Evolutionary conservation across 2,888 invertebrate species (phyloP).

Genomic region (Meloe dianella): DNA sequence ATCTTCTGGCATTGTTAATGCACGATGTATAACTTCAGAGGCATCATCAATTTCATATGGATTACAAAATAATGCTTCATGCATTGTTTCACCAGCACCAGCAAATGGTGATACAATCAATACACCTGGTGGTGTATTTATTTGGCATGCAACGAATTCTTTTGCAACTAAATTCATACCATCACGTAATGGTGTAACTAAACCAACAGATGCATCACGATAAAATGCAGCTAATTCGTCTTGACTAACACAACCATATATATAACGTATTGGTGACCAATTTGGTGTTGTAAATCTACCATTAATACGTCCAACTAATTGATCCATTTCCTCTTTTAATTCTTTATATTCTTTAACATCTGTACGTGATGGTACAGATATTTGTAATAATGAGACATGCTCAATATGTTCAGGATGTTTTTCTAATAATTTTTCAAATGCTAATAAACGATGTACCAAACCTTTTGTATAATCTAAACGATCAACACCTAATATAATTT

Average conservation of each 20-base stretch:
- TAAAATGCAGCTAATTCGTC: conserved; percentile 87
- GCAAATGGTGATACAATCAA: conserved; percentile 90
- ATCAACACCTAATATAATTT: conserved; percentile 87
- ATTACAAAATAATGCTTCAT: conserved; percentile 88
- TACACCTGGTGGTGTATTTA: conserved; percentile 82
- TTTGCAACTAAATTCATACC: conserved; percentile 94
- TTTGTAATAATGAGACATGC: conserved; percentile 83
- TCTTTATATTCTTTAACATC: conserved; percentile 91
- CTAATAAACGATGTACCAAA: conserved; percentile 79
- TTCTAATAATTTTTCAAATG: conserved; percentile 81
- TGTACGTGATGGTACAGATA: conserved; percentile 86
- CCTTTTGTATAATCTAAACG: conserved; percentile 92
- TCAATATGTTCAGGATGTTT: conserved; percentile 87
- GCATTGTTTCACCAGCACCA: conserved; percentile 93
- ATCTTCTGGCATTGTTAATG: conserved; percentile 89
- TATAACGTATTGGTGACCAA: conserved; percentile 88
- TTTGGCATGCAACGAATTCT: conserved; percentile 92
- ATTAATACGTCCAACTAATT: conserved; percentile 85
- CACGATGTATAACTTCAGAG: conserved; percentile 86
- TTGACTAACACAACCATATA: conserved; percentile 87
- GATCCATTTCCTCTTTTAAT: conserved; percentile 89
- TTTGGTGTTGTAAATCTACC: conserved; percentile 89
- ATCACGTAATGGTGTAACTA: conserved; percentile 86
- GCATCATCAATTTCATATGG: conserved; percentile 89
- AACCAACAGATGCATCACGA: conserved; percentile 83